Evolutionary conservation across 2,113 vertebrate genomes (phyloP).

Genomic region (Lipophrys pholis): DNA sequence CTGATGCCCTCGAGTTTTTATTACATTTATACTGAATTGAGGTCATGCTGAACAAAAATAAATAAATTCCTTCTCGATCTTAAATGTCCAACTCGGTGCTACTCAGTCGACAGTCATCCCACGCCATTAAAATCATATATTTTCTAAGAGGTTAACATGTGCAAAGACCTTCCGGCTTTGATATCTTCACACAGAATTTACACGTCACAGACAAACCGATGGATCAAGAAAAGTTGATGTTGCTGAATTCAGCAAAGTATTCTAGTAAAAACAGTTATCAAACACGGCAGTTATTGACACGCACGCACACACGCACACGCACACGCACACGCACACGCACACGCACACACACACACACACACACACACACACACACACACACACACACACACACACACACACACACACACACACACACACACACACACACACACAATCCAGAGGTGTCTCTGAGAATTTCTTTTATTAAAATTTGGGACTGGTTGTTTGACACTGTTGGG

Average conservation of each 20-base stretch:
- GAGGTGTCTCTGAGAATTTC: neutral
- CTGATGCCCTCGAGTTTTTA: no score
- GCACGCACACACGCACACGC: neutral
- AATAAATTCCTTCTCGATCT: no score
- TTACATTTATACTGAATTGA: no score
- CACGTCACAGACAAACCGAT: constrained; percentile 38
- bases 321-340: neutral
- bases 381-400: neutral
- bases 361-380: neutral
- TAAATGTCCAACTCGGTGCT: no score
- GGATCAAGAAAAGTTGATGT: constrained; percentile 47
- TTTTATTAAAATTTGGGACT: constrained; percentile 1
- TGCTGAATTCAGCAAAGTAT: constrained; percentile 63
- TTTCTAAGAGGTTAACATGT: no score
- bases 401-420: neutral
- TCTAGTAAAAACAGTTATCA: constrained; percentile 42
- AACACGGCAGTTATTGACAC: constrained; percentile 45
- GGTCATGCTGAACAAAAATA: no score
- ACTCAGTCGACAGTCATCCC: no score
- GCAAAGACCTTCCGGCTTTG: no score
- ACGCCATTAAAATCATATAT: no score
- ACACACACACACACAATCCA: neutral
- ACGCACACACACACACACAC: neutral
- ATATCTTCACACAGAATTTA: no score
- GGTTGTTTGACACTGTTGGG: neutral